Evolutionary conservation across 2,888 invertebrate species (phyloP).

Genomic region (Dynastes hyllus): DNA sequence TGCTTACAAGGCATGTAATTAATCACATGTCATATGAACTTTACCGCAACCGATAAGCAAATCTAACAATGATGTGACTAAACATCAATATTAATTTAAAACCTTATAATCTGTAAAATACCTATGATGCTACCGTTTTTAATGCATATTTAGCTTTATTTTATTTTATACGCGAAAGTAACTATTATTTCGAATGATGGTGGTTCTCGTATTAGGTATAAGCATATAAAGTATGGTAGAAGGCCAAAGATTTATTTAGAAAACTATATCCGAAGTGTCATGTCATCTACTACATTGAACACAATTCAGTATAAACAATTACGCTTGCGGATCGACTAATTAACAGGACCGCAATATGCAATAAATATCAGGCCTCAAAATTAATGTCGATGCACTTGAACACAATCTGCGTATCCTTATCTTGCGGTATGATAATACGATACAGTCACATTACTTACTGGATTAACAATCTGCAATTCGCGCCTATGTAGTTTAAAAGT

Average conservation of each 20-base stretch:
- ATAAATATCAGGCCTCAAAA: neutral
- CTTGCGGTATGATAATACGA: neutral
- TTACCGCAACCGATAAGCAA: conserved; percentile 35
- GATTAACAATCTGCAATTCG: too few relatives aligned
- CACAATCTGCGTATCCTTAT: neutral
- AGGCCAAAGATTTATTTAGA: neutral
- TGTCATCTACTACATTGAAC: neutral
- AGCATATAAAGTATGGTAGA: neutral
- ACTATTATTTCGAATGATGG: neutral
- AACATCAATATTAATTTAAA: conserved; percentile 16
- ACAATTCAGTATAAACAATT: neutral
- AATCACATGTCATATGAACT: conserved; percentile 42
- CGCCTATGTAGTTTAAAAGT: too few relatives aligned
- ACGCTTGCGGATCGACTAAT: neutral
- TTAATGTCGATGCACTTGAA: neutral
- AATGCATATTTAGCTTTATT: neutral
- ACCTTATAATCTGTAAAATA: neutral
- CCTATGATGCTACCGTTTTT: neutral
- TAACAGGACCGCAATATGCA: neutral
- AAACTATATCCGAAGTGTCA: neutral
- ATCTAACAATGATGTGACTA: conserved; percentile 32
- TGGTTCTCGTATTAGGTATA: neutral
- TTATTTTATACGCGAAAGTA: neutral
- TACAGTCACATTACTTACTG: too few relatives aligned
- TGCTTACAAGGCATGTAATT: conserved; percentile 39